phyloP scores from a whole-genome alignment of 1,140 invertebrate species.

The Sitophilus oryzae region DNA sequence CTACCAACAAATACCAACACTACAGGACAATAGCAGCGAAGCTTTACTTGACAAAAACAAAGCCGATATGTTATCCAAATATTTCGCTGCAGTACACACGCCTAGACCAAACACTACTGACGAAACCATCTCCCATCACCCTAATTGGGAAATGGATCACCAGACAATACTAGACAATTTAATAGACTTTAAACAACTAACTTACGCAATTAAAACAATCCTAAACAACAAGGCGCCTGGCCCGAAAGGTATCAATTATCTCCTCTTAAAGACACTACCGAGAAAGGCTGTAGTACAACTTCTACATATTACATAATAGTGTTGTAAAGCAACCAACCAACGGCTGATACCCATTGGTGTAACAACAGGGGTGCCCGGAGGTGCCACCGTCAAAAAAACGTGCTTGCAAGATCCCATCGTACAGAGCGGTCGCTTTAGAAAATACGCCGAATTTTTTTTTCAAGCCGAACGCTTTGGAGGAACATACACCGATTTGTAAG shows the following conservation, averaged over 20 bases:
- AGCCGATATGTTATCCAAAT: background rate
- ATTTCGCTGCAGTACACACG: background rate
- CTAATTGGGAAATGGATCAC: background rate
- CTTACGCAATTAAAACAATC: background rate
- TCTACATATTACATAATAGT: too few relatives aligned
- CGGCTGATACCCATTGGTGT: too few relatives aligned
- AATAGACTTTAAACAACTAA: background rate
- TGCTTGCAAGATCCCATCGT: too few relatives aligned
- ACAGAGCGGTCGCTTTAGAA: too few relatives aligned
- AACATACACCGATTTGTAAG: too few relatives aligned
- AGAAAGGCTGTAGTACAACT: constrained; percentile 34
- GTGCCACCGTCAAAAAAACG: too few relatives aligned
- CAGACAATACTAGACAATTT: background rate
- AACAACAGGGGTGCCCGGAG: too few relatives aligned
- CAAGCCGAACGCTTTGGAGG: too few relatives aligned
- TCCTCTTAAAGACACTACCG: constrained; percentile 38
- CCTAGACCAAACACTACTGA: background rate
- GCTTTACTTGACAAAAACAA: background rate
- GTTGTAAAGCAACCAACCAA: too few relatives aligned
- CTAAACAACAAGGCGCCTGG: constrained; percentile 36
- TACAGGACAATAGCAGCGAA: background rate
- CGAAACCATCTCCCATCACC: background rate
- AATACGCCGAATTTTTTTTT: too few relatives aligned
- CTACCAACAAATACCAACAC: background rate
- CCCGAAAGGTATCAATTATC: constrained; percentile 34